Percentiles rank a stretch among this genome's conserved stretches.
These are phyloP conservation scores for Idaea aversata DNA, from an alignment of 2,888 invertebrate genomes.

Conservation along the genomic window DNA sequence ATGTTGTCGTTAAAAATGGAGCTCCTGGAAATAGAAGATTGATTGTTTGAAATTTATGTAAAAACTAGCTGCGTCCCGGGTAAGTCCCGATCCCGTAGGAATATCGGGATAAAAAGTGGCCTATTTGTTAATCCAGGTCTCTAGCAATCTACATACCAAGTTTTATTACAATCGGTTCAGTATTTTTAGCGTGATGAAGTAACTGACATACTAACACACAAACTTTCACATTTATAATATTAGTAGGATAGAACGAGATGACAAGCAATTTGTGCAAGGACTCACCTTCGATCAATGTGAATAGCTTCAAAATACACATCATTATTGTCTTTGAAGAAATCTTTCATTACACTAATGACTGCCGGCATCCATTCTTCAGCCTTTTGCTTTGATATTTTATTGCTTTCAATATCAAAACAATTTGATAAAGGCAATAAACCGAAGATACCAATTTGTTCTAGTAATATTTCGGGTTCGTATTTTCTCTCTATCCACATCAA, in stretches of 20 bases:
- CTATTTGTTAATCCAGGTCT: too few relatives aligned
- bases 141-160: too few relatives aligned
- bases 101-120: too few relatives aligned
- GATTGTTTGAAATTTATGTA: neutral
- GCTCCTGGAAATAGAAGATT: constrained; percentile 40
- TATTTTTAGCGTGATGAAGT: too few relatives aligned
- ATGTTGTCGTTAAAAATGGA: constrained; percentile 61
- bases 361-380: constrained; percentile 52
- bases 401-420: constrained; percentile 30
- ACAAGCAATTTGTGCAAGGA: neutral
- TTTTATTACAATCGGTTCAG: too few relatives aligned
- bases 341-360: constrained; percentile 38
- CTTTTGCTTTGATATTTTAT: constrained; percentile 28
- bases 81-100: too few relatives aligned
- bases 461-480: constrained; percentile 30
- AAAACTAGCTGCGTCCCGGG: too few relatives aligned
- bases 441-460: constrained; percentile 63
- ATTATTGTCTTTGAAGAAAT: constrained; percentile 34
- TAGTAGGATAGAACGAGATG: too few relatives aligned
- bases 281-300: constrained; percentile 52
- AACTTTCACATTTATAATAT: too few relatives aligned
- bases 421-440: constrained; percentile 53
- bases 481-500: constrained; percentile 55
- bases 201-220: too few relatives aligned
- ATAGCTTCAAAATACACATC: constrained; percentile 52